Base-by-base conservation (phyloP, 2,113 vertebrate species). In the Cryptoleucopteryx plumbea region DNA sequence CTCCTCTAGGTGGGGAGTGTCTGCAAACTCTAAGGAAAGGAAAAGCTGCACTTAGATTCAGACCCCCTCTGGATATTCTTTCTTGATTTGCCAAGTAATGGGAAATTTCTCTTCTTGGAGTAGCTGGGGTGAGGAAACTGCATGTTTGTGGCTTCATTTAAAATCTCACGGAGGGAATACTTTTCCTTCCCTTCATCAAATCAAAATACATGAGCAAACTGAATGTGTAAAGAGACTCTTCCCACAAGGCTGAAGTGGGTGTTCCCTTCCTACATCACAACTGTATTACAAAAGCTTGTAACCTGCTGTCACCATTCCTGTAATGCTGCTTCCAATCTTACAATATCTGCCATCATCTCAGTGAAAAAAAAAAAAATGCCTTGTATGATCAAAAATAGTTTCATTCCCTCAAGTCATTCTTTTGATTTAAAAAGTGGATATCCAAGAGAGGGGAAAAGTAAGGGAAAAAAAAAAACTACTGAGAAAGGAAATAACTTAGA, bases 371-470 rank as follows among this genome's bases (percentile, higher is more conserved):
- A 48, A 48, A 90, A 86, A 86, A 68, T 7, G 63, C 65, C 29
- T 53, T 23, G 9, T 80, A 23, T 21, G 53, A 77, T 94, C 59
- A 91, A 74, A 96, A 92, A 63, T 47, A 66, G 58, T 62, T 91
- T 71, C 11, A 26, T 87, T 72, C 70, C 96, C 38, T 3, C 84
- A 93, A 83, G 56, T 78, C 88, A 86, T 84, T 82, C 58, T 65
- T 96, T 67, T 92, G 29, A 89, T 93, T 92, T 89, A 77, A 91
- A 50, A 92, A 75, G 43, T 48, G 84, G 80, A 7, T 93, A 86
- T 86, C 38, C 0, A 0, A 86, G 47, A n/a, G 25, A 45, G 25
- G n/a, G 20, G 43, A 0, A 61, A 70, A 94, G 48, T 22, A 58
- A 82, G 31, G 2, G 6, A 3, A 1, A 11, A 80, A 80, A 80